These are phyloP conservation scores for Terrapene triunguis DNA, from an alignment of 2,113 vertebrate species.

Conservation along the genomic window DNA sequence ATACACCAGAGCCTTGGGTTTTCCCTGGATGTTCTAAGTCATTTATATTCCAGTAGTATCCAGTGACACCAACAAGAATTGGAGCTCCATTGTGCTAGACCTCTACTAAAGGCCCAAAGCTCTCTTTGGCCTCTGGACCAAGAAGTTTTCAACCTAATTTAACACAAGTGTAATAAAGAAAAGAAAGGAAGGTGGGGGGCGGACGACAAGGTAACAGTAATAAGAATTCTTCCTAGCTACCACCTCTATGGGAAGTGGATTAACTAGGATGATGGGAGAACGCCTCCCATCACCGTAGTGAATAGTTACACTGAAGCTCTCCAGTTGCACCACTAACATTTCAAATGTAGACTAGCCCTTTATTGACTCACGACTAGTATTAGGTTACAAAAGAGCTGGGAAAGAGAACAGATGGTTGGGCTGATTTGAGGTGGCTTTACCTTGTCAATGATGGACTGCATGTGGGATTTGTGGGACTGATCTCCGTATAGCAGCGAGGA, in stretches of 20 bases:
- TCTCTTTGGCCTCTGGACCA: neutral
- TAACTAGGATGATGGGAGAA: neutral
- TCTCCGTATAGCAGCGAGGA: conserved; percentile 97
- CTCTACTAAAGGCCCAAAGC: neutral
- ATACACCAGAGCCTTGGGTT: neutral
- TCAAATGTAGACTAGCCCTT: neutral
- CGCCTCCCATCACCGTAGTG: neutral
- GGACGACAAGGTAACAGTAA: neutral
- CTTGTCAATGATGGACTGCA: conserved; percentile 99
- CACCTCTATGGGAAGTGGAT: neutral
- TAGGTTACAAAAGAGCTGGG: neutral
- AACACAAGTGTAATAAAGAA: neutral
- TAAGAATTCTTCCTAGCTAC: accelerated
- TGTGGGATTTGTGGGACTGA: conserved; percentile 98
- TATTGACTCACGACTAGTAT: neutral
- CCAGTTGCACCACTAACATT: neutral
- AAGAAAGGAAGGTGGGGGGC: accelerated
- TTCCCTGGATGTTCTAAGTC: neutral
- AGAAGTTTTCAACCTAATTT: neutral
- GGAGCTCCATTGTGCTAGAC: neutral
- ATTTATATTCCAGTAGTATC: neutral
- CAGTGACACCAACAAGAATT: neutral
- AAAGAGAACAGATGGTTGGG: neutral
- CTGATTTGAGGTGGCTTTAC: conserved; percentile 77
- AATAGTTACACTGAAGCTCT: neutral